These are phyloP conservation scores for Osmoderma eremita DNA, from an alignment of 2,888 invertebrate genomes.

Conservation along the genomic window DNA sequence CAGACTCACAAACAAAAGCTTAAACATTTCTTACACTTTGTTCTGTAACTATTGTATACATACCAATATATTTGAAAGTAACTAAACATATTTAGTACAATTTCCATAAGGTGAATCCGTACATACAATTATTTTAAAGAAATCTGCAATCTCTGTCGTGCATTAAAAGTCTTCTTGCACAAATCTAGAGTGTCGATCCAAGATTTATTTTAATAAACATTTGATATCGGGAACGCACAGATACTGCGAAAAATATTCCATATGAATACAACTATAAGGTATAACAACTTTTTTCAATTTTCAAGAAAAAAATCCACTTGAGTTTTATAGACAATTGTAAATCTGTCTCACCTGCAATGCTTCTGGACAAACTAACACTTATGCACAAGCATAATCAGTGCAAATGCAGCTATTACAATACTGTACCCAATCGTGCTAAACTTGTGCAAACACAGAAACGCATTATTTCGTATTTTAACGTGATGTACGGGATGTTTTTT, in stretches of 20 bases:
- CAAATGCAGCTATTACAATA: slow-evolving; percentile 47
- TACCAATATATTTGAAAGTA: slow-evolving; percentile 47
- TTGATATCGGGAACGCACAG: slow-evolving; percentile 41
- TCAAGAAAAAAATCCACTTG: slow-evolving; percentile 44
- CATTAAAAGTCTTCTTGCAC: slow-evolving; percentile 36
- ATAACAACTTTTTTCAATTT: slow-evolving; percentile 41
- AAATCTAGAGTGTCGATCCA: slow-evolving; percentile 41
- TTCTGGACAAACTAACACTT: slow-evolving; percentile 47
- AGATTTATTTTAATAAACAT: slow-evolving; percentile 40
- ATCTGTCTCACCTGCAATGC: slow-evolving; percentile 51
- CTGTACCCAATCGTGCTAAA: slow-evolving; percentile 51
- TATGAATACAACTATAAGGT: slow-evolving; percentile 44
- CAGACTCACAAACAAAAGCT: slow-evolving; percentile 51
- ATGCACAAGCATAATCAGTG: slow-evolving; percentile 46
- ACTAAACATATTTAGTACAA: slow-evolving; percentile 40
- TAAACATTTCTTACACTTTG: slow-evolving; percentile 44
- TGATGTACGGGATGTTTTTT: slow-evolving; percentile 47
- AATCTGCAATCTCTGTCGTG: slow-evolving; percentile 41
- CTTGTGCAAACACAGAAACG: slow-evolving; percentile 50
- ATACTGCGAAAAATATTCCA: slow-evolving; percentile 49
- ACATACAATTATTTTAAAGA: slow-evolving; percentile 40
- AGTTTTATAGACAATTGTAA: slow-evolving; percentile 48
- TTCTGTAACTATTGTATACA: slow-evolving; percentile 50
- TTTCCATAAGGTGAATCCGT: slow-evolving; percentile 40
- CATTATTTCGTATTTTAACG: slow-evolving; percentile 49